Evolutionary conservation across 2,888 invertebrate genomes (phyloP), one percentile per base, ranked within the genome.

Genomic region (Smittia sp.): DNA sequence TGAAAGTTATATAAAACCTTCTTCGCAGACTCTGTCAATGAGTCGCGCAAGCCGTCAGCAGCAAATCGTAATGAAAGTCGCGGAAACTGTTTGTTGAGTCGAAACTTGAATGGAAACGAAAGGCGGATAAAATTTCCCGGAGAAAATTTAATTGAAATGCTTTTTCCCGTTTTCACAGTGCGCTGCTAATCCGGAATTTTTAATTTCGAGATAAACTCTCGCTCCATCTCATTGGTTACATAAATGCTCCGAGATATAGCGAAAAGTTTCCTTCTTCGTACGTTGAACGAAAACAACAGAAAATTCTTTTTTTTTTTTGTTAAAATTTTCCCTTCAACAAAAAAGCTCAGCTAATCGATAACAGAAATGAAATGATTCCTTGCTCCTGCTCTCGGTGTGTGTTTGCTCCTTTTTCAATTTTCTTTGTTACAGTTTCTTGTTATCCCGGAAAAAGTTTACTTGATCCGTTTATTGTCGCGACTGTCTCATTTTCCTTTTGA

Each of bases 301-400:
- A 22, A n/a, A 9, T 32, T 32, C 9, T 32, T 63, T 18, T 52
- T 39, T 54, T 72, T 54, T 72, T 73, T 20, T 73, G 46, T 65
- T 73, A 73, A 73, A 72, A 73, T 39, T 22, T 18, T 58, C 11
- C 22, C 62, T 63, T 62, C 63, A 58, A 73, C 63, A 54, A 73
- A 73, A 72, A 73, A 73, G 63, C 65, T 58, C 72, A 41, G 63
- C 73, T 73, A 73, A 73, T 73, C 73, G 73, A 73, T 73, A 73
- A 72, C 46, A 46, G 73, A 73, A 65, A 65, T 65, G 65, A 65
- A 73, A 73, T 58, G 63, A 20, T 63, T 72, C 52, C 62, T 54
- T 70, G 15, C 24, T 22, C 2, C 46, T 69, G 58, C 20, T 69
- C 54, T 72, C 72, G n/a, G 63, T 9, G 15, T 11, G 25, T 63